Conservation (phyloP, 2,888 invertebrate species). For the Eurytoma adleriae region DNA sequence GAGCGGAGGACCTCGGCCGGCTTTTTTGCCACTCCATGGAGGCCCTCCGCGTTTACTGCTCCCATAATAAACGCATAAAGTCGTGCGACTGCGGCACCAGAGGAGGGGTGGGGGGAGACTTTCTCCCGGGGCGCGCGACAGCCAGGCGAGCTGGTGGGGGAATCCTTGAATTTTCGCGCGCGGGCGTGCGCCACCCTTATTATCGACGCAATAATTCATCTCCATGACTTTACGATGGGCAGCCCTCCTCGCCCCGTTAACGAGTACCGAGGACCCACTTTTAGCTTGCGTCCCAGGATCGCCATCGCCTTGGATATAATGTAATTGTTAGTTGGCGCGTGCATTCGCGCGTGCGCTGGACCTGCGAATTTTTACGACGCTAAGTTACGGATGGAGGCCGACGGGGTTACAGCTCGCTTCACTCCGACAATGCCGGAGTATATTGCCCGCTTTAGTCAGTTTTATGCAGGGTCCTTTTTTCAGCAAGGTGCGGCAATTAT, state of each 20-base stretch:
- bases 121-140: conserved; percentile 29
- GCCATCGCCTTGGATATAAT: too few species aligned
- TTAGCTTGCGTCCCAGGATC: neutral
- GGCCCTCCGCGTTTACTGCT: conserved; percentile 62
- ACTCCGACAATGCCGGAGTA: neutral
- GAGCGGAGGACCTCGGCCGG: neutral
- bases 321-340: neutral
- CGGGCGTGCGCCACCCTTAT: conserved; percentile 59
- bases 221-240: conserved; percentile 67
- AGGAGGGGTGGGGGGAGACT: conserved; percentile 6
- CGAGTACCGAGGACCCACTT: conserved; percentile 31
- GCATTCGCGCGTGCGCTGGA: conserved; percentile 1
- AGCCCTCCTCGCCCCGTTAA: conserved; percentile 40
- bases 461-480: conserved; percentile 4
- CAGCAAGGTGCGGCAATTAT: neutral
- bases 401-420: too few species aligned
- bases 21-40: conserved; percentile 44
- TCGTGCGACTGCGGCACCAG: neutral
- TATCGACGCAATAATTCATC: conserved; percentile 71
- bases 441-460: conserved; percentile 1
- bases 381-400: neutral
- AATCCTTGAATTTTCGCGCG: conserved; percentile 45
- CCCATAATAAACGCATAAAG: conserved; percentile 68
- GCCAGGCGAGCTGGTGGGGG: neutral
- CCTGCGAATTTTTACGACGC: conserved; percentile 46